Percentiles rank a stretch among this genome's conserved stretches.
Evolutionary conservation across 2,888 invertebrate species (phyloP).

Genomic region (Hydropsyche betteni): DNA sequence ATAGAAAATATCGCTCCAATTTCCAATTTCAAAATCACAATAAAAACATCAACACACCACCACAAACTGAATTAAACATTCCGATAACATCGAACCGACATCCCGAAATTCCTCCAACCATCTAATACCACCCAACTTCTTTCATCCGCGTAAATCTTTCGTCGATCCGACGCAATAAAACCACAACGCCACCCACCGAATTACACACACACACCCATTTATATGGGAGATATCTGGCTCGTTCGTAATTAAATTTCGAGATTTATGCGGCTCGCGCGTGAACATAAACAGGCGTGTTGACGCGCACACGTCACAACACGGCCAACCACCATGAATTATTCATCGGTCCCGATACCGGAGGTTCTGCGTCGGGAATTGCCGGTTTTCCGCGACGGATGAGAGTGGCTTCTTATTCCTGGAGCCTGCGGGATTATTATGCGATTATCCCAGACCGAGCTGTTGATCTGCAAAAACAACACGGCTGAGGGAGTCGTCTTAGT

Average conservation of each 20-base stretch:
- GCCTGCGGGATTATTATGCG: background rate
- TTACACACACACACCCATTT: background rate
- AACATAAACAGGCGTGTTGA: constrained; percentile 17
- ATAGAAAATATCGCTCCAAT: no score
- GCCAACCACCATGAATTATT: background rate
- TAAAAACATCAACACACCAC: no score
- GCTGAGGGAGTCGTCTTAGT: background rate
- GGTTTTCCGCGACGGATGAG: no score
- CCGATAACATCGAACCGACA: no score
- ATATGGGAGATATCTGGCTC: background rate
- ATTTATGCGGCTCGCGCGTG: constrained; percentile 16
- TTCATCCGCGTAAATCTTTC: constrained; percentile 10
- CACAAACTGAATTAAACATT: no score
- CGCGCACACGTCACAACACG: constrained; percentile 10
- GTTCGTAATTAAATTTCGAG: constrained; percentile 27
- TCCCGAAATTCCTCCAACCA: no score
- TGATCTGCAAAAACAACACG: constrained; percentile 11
- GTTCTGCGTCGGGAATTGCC: no score
- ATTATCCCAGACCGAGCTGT: constrained; percentile 2
- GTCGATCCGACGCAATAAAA: background rate
- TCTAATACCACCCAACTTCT: background rate
- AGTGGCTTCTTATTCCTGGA: no score
- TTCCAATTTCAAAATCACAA: no score
- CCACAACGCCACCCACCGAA: background rate
- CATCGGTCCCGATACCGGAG: background rate